These are phyloP conservation scores for Pollenia amentaria DNA, from an alignment of 2,888 invertebrate genomes.

Conservation along the genomic window DNA sequence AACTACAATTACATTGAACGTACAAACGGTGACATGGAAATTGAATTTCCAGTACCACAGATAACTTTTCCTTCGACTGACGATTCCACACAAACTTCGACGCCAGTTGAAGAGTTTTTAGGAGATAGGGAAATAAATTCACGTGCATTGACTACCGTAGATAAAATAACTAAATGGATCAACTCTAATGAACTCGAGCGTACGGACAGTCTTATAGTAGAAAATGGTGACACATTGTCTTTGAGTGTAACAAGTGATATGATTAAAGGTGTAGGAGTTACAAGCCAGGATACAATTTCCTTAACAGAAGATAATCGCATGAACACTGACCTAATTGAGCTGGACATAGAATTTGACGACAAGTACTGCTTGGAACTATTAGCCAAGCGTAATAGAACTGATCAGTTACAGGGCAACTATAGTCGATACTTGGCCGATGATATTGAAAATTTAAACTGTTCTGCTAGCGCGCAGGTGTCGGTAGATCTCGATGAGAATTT, in stretches of 20 bases:
- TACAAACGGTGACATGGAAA: constrained; percentile 77
- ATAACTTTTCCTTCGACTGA: constrained; percentile 79
- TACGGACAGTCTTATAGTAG: constrained; percentile 81
- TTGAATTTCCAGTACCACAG: constrained; percentile 80
- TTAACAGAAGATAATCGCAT: constrained; percentile 86
- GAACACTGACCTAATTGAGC: constrained; percentile 88
- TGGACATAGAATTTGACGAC: constrained; percentile 90
- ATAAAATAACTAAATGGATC: constrained; percentile 84
- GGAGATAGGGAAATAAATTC: constrained; percentile 77
- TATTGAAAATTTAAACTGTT: constrained; percentile 21
- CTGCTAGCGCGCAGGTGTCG: constrained; percentile 79
- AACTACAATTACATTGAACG: constrained; percentile 51
- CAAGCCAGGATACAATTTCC: constrained; percentile 74
- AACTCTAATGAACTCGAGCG: constrained; percentile 83
- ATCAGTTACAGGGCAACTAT: neutral
- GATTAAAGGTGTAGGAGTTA: neutral
- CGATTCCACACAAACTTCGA: constrained; percentile 80
- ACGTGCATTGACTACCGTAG: constrained; percentile 79
- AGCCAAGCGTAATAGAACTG: neutral
- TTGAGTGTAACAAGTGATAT: constrained; percentile 73
- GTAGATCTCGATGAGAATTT: constrained; percentile 88
- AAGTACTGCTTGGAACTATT: constrained; percentile 78
- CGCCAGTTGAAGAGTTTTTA: constrained; percentile 81
- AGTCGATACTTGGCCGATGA: neutral
- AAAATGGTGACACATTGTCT: constrained; percentile 79